These are phyloP conservation scores for Bombus difficillimus DNA, from an alignment of 1,140 invertebrate species.

Conservation along the genomic window DNA sequence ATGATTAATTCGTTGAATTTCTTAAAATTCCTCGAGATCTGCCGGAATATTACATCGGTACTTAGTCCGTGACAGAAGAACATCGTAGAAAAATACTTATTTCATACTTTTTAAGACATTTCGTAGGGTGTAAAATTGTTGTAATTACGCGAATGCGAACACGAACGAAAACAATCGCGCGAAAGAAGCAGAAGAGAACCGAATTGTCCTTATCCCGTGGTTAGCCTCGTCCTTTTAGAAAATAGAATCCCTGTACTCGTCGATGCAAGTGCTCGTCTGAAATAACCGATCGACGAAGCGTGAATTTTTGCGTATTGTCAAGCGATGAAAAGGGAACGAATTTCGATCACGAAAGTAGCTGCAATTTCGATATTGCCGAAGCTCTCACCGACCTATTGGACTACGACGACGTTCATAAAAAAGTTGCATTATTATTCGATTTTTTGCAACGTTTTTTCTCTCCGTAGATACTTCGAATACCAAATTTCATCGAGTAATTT, in stretches of 20 bases:
- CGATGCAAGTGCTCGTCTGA: slow-evolving; percentile 12
- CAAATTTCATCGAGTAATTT: background rate
- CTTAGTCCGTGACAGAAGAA: background rate
- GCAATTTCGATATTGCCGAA: slow-evolving; percentile 37
- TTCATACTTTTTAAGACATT: background rate
- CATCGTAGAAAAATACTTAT: background rate
- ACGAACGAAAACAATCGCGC: background rate
- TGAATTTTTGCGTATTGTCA: slow-evolving; percentile 46
- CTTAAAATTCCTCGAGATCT: no score
- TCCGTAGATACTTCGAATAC: background rate
- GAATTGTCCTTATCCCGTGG: background rate
- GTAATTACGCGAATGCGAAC: background rate
- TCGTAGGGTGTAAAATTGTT: no score
- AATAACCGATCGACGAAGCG: slow-evolving; percentile 22
- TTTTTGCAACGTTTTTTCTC: background rate
- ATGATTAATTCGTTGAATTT: background rate
- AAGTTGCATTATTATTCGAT: slow-evolving; percentile 16
- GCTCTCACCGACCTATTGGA: slow-evolving; percentile 24
- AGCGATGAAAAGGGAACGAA: slow-evolving; percentile 34
- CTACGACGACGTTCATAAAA: slow-evolving; percentile 29
- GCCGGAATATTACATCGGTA: background rate
- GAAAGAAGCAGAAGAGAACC: background rate
- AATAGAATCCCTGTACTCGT: background rate
- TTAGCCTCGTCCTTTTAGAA: background rate
- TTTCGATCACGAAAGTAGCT: slow-evolving; percentile 45